Conservation (phyloP, 2,797 vertebrate species). For the Chaetodon trifasciatus region DNA sequence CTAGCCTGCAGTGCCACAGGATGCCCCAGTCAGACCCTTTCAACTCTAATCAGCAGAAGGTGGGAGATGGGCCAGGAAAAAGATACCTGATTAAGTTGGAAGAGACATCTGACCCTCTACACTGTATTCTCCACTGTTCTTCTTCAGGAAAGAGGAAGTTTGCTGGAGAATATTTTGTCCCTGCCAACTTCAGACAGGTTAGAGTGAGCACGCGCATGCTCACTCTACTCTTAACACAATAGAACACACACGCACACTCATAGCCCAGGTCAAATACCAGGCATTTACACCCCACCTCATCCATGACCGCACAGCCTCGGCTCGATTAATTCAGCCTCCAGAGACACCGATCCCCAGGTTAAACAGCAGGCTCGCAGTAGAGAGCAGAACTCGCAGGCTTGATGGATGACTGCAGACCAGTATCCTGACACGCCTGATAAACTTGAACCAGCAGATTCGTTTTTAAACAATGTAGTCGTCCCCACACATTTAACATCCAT, state of each 20-base stretch:
- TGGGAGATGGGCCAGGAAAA: slow-evolving; percentile 14
- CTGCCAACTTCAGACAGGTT: slow-evolving; percentile 47
- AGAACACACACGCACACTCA: slow-evolving; percentile 30
- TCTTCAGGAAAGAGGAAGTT: slow-evolving; percentile 72
- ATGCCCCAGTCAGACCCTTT: slow-evolving; percentile 51
- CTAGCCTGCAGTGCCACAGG: slow-evolving; percentile 32
- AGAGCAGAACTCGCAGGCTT: slow-evolving; percentile 62
- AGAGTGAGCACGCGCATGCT: slow-evolving; percentile 23
- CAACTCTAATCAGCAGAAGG: slow-evolving; percentile 54
- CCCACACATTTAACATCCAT: slow-evolving; percentile 71
- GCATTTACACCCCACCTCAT: slow-evolving; percentile 69
- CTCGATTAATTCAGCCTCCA: slow-evolving; percentile 75
- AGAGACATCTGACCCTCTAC: slow-evolving; percentile 65
- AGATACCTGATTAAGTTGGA: slow-evolving; percentile 63
- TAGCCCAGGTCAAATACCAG: slow-evolving; percentile 65
- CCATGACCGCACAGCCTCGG: slow-evolving; percentile 64
- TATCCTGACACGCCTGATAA: slow-evolving; percentile 78
- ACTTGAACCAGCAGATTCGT: slow-evolving; percentile 70
- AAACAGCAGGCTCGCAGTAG: slow-evolving; percentile 66
- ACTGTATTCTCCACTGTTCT: slow-evolving; percentile 30
- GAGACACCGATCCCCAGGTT: slow-evolving; percentile 75
- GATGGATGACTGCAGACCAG: slow-evolving; percentile 73
- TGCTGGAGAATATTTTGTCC: slow-evolving; percentile 69
- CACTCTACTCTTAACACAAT: slow-evolving; percentile 44
- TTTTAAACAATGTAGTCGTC: slow-evolving; percentile 77